phyloP scores from a whole-genome alignment of 2,888 invertebrate genomes.

The Chironomus riparius region DNA sequence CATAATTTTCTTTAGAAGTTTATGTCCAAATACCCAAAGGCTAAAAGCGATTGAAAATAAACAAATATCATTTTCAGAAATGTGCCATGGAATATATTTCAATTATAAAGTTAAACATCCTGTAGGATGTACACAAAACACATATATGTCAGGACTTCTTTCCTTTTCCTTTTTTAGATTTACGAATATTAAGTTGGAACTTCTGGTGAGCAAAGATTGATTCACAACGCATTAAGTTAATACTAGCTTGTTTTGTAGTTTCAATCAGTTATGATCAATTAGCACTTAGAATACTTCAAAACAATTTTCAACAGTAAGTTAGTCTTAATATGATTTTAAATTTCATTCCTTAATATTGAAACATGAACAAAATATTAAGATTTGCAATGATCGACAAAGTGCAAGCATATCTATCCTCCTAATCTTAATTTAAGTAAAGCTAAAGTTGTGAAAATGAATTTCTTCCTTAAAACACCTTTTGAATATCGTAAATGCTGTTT shows the following conservation, averaged over 20 bases:
- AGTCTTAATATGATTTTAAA: too few relatives aligned
- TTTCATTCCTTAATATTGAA: too few relatives aligned
- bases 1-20: background rate
- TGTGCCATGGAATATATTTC: background rate
- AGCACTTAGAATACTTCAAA: too few relatives aligned
- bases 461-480: conserved; percentile 5
- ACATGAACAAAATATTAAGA: too few relatives aligned
- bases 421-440: background rate
- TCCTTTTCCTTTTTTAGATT: background rate
- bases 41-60: background rate
- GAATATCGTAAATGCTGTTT: background rate
- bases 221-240: too few relatives aligned
- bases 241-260: too few relatives aligned
- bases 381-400: too few relatives aligned
- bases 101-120: conserved; percentile 15
- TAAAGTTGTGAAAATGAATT: conserved; percentile 4
- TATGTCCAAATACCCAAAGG: background rate
- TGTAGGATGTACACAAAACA: background rate
- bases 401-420: too few relatives aligned
- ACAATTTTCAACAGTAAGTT: too few relatives aligned
- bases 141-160: background rate
- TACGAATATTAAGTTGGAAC: background rate
- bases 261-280: too few relatives aligned
- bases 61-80: conserved; percentile 18
- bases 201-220: too few relatives aligned